A percentile compares a stretch with the other conserved stretches of the same genome.
Evolutionary conservation across 2,888 invertebrate species (phyloP).

Genomic region (Diarsia rubi): DNA sequence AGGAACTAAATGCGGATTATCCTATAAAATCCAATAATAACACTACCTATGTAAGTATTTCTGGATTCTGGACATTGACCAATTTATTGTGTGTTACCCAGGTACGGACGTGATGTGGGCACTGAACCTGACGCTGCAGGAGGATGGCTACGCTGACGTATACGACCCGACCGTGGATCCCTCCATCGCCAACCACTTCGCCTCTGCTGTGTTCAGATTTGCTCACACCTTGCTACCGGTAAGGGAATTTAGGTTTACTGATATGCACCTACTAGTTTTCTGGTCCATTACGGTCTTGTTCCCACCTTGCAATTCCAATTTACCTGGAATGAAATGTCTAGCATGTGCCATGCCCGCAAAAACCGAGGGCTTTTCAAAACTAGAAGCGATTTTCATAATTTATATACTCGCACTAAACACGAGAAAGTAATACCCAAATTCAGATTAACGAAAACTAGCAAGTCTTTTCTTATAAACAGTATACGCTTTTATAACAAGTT

Average conservation of each 20-base stretch:
- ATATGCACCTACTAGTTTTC: too few species aligned
- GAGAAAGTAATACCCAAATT: too few species aligned
- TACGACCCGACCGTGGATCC: conserved; percentile 94
- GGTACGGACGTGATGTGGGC: conserved; percentile 90
- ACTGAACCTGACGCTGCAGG: conserved; percentile 88
- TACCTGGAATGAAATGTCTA: too few species aligned
- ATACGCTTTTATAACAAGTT: too few species aligned
- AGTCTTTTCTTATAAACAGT: too few species aligned
- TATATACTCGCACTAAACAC: too few species aligned
- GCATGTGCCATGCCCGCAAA: too few species aligned
- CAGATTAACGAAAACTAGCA: too few species aligned
- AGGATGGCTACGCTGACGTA: conserved; percentile 86
- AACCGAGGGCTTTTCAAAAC: too few species aligned
- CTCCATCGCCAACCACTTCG: conserved; percentile 95
- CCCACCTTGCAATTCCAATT: too few species aligned
- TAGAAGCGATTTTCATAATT: too few species aligned
- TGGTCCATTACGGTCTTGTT: too few species aligned
- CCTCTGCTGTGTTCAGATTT: conserved; percentile 96
- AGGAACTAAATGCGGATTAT: not conserved
- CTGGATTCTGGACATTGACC: not conserved
- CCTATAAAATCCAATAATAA: not conserved
- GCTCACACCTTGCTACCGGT: conserved; percentile 96
- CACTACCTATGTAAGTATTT: not conserved
- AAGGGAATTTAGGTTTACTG: conserved; percentile 67
- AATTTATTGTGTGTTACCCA: conserved; percentile 63